Percentiles rank a stretch among this genome's conserved stretches.
These are phyloP conservation scores for Anguilla obscura DNA, from an alignment of 2,797 vertebrate species.

Conservation along the genomic window DNA sequence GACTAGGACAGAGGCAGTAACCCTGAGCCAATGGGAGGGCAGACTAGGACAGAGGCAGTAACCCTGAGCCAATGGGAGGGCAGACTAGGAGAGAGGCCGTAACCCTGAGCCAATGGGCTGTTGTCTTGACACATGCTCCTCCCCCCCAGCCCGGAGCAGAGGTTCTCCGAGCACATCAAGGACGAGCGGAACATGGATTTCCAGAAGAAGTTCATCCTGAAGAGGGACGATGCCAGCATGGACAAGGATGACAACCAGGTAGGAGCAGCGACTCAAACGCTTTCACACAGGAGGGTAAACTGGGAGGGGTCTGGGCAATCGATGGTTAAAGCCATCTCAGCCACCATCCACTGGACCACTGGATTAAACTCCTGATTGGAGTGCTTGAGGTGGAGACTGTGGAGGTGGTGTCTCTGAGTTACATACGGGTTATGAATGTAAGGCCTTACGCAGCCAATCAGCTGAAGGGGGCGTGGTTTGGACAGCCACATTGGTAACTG, in stretches of 20 bases:
- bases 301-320: too few relatives aligned
- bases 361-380: too few relatives aligned
- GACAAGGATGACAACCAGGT: conserved; percentile 99
- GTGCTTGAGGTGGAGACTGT: too few relatives aligned
- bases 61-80: not conserved
- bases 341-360: too few relatives aligned
- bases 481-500: too few relatives aligned
- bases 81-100: not conserved
- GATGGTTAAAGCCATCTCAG: too few relatives aligned
- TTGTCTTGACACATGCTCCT: conserved; percentile 7
- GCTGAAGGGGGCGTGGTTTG: not conserved
- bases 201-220: conserved; percentile 97
- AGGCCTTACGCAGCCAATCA: not conserved
- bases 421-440: not conserved
- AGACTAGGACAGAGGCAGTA: not conserved
- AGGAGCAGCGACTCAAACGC: not conserved
- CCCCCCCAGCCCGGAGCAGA: conserved; percentile 88
- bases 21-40: not conserved
- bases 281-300: not conserved
- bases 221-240: conserved; percentile 95
- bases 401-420: not conserved
- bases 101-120: not conserved
- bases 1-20: not conserved
- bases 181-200: conserved; percentile 95
- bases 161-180: conserved; percentile 98